phyloP scores from a whole-genome alignment of 2,797 vertebrate species.

The Paguma larvata region DNA sequence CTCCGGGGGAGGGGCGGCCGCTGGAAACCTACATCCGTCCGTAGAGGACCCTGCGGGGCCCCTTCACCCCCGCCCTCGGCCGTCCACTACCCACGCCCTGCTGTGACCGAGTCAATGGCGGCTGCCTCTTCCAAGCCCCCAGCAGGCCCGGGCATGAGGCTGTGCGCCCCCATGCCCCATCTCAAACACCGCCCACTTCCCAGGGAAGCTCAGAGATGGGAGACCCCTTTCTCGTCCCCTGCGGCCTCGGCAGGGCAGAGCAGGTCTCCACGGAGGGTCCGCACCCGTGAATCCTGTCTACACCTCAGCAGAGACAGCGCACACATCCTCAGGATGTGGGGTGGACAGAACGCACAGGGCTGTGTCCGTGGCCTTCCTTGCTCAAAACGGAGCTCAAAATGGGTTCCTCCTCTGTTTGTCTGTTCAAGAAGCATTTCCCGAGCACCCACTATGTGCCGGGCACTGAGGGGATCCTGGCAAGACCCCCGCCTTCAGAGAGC shows the following conservation, averaged over 20 bases:
- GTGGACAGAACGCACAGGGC: rapidly evolving
- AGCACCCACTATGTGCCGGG: not conserved
- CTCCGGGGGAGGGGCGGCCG: rapidly evolving
- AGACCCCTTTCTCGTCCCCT: rapidly evolving
- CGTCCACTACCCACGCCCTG: rapidly evolving
- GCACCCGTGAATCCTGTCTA: not conserved
- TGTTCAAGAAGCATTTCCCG: not conserved
- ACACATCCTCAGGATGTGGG: not conserved
- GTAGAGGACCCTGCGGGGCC: rapidly evolving
- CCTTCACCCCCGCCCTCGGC: rapidly evolving
- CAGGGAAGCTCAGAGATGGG: not conserved
- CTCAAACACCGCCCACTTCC: not conserved
- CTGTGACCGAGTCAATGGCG: rapidly evolving
- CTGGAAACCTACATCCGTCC: not conserved
- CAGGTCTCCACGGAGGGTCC: rapidly evolving
- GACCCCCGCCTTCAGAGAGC: not conserved
- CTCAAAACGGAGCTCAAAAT: not conserved
- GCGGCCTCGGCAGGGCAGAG: not conserved
- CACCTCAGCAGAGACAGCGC: not conserved
- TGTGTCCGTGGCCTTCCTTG: not conserved
- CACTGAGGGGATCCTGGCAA: not conserved
- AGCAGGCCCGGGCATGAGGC: rapidly evolving
- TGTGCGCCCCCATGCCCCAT: rapidly evolving
- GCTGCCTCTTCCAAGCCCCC: not conserved
- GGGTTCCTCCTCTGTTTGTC: rapidly evolving